Evolutionary conservation across 2,888 invertebrate genomes (phyloP).

Genomic region (Gerris lacustris): DNA sequence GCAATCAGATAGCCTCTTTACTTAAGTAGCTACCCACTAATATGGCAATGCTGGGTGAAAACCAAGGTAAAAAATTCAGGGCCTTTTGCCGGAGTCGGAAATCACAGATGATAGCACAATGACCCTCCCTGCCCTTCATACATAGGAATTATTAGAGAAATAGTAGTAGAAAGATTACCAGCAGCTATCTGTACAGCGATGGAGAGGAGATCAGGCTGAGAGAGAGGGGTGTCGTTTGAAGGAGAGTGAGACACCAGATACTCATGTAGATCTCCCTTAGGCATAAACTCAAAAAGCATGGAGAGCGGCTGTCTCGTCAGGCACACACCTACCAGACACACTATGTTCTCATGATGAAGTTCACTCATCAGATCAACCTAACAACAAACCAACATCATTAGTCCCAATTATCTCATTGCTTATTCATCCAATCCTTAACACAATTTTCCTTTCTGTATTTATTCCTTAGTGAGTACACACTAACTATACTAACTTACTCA

Average conservation of each 20-base stretch:
- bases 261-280: conserved; percentile 91
- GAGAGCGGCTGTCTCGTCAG: conserved; percentile 80
- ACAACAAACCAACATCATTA: neutral
- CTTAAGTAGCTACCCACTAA: too few relatives aligned
- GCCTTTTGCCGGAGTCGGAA: too few relatives aligned
- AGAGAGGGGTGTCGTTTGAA: conserved; percentile 43
- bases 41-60: too few relatives aligned
- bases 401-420: neutral
- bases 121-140: too few relatives aligned
- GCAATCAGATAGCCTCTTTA: too few relatives aligned
- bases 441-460: too few relatives aligned
- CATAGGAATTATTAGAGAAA: too few relatives aligned
- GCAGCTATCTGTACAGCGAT: conserved; percentile 79
- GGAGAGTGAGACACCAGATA: conserved; percentile 86
- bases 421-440: too few relatives aligned
- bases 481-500: too few relatives aligned
- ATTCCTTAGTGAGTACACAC: too few relatives aligned
- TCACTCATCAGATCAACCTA: conserved; percentile 82
- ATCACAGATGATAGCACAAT: too few relatives aligned
- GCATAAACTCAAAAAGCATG: conserved; percentile 97
- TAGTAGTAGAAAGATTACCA: conserved; percentile 36
- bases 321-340: conserved; percentile 85
- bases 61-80: too few relatives aligned
- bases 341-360: conserved; percentile 87
- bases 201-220: conserved; percentile 75